Conservation (phyloP, 2,888 invertebrate species). For the Gnatocerus cornutus region DNA sequence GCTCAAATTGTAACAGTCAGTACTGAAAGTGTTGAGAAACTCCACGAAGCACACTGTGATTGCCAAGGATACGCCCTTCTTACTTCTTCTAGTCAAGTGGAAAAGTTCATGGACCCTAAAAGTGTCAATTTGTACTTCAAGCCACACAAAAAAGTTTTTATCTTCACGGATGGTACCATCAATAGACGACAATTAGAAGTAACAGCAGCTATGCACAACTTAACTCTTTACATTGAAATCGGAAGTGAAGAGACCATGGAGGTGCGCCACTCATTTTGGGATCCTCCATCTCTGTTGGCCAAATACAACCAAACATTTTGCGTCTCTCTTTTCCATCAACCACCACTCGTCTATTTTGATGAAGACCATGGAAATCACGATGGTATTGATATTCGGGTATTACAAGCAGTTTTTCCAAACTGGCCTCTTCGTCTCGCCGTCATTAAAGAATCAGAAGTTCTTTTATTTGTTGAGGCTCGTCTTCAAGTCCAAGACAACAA, state of each 20-base stretch:
- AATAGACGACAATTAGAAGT: background rate
- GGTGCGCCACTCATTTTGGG: background rate
- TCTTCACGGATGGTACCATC: background rate
- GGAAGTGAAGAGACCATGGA: background rate
- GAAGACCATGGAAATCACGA: background rate
- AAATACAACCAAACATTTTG: constrained; percentile 1
- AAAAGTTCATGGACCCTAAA: background rate
- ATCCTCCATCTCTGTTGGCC: background rate
- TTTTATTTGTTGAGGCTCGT: background rate
- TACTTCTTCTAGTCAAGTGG: too few species aligned
- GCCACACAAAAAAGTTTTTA: background rate
- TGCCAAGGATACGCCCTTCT: too few species aligned
- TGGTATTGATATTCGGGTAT: constrained; percentile 6
- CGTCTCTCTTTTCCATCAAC: constrained; percentile 3
- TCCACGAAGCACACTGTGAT: too few species aligned
- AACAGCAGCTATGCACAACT: background rate
- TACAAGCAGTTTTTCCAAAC: constrained; percentile 4
- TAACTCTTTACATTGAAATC: background rate
- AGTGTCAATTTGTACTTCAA: background rate
- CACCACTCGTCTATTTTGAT: constrained; percentile 4
- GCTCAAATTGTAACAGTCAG: too few species aligned
- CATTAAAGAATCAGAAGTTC: background rate
- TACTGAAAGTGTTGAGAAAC: too few species aligned
- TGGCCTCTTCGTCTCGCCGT: background rate
- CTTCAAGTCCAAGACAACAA: background rate